phyloP scores from a whole-genome alignment of 1,140 invertebrate species.

The Chelonus insularis region DNA sequence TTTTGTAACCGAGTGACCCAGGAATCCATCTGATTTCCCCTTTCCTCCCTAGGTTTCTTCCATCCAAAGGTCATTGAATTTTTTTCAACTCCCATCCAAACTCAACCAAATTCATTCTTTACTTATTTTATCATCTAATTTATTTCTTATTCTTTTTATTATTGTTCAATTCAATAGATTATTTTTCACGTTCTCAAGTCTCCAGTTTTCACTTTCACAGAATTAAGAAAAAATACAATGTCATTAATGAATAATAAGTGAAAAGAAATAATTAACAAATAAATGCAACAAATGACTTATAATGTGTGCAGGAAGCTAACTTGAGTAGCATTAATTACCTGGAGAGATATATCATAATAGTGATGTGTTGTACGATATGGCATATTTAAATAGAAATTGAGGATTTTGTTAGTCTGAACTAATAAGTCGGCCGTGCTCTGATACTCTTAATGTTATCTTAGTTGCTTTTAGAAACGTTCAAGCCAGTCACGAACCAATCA shows the following conservation, averaged over 20 bases:
- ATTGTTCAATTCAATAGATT: no score
- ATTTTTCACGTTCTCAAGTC: background rate
- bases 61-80: background rate
- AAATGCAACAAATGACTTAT: background rate
- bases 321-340: background rate
- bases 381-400: background rate
- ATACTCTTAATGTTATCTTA: background rate
- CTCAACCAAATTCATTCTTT: no score
- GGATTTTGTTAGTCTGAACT: background rate
- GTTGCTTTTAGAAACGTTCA: background rate
- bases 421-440: background rate
- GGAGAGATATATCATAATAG: background rate
- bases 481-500: background rate
- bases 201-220: background rate
- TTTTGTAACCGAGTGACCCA: conserved; percentile 30
- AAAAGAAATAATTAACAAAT: background rate
- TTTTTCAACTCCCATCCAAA: no score
- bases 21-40: background rate
- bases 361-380: background rate
- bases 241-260: background rate
- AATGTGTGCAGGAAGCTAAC: background rate
- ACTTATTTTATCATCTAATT: no score
- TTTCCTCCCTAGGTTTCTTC: background rate
- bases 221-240: background rate
- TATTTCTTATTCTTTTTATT: no score